Evolutionary conservation across 2,797 vertebrate genomes (phyloP), one percentile per base, ranked within the genome.

Genomic region (Melopsittacus undulatus): DNA sequence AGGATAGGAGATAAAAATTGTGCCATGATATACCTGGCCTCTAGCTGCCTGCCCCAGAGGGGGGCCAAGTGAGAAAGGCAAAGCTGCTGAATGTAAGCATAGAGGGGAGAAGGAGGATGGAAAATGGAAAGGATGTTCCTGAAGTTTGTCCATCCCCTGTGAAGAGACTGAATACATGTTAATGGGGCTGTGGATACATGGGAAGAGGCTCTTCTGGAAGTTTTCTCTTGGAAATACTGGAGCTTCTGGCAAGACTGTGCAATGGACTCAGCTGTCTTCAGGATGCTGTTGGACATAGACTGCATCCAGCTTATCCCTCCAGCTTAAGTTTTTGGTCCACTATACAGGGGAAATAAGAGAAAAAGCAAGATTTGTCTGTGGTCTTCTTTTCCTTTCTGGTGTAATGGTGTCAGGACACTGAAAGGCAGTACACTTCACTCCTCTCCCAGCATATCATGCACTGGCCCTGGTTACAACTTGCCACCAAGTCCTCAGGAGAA

Each of bases 181-280:
- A 56, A 34, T 6, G 13, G 0, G 1, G 4, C 42, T 6, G 13
- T 20, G 23, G 18, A 16, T 49, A 6, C 0, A 6, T 7, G n/a
- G 7, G 17, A n/a, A 66, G 13, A 64, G 7, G 5, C 2, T 29
- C 19, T 42, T 9, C n/a, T 57, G 13, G 56, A 59, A 36, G 23
- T 23, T 59, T 59, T 32, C 3, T 40, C 13, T 68, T 54, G 51
- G 66, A 64, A 54, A 75, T 12, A 42, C 27, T 40, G 56, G 22
- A 61, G 34, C 13, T 63, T 84, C 76, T 62, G 38, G 24, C 10
- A 67, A 46, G 14, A 13, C 13, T 72, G 20, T 74, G 46, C 19
- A 34, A 52, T 10, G 26, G 22, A 36, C 34, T 54, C 0, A 0
- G 13, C 26, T 82, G 7, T n/a, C 45, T 74, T 11, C 15, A 66